Conservation (phyloP, 2,888 invertebrate genomes). For the Lepidocyrtinus sp. region DNA sequence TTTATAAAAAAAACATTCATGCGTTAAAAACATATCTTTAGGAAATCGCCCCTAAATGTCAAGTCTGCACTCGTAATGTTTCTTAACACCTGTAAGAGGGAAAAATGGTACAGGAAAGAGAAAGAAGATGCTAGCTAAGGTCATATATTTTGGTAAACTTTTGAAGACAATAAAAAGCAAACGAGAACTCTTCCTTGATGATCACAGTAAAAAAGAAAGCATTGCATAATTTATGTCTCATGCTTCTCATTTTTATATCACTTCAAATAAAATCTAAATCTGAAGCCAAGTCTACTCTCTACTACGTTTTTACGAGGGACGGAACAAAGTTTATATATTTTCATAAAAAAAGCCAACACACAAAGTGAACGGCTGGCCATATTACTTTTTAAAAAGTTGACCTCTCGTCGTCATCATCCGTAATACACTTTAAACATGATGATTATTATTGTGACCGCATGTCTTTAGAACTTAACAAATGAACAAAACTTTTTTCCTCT, state of each 20-base stretch:
- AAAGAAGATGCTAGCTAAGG: slow-evolving; percentile 3
- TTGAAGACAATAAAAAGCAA: slow-evolving; percentile 22
- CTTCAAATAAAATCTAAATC: neutral
- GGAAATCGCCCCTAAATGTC: slow-evolving; percentile 61
- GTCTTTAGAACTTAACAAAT: neutral
- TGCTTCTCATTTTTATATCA: slow-evolving; percentile 57
- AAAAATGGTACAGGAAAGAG: slow-evolving; percentile 12
- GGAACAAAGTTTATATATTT: slow-evolving; percentile 20
- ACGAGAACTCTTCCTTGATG: neutral
- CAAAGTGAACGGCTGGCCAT: neutral
- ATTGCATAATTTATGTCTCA: slow-evolving; percentile 63
- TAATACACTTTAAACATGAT: slow-evolving; percentile 21
- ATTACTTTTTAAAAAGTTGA: slow-evolving; percentile 32
- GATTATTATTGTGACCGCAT: slow-evolving; percentile 49
- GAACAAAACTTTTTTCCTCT: neutral
- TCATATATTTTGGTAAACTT: neutral
- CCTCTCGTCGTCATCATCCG: slow-evolving; percentile 45
- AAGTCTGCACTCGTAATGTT: slow-evolving; percentile 63
- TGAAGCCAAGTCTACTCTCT: neutral
- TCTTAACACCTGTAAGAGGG: slow-evolving; percentile 53
- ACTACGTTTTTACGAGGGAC: slow-evolving; percentile 27
- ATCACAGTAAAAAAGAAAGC: slow-evolving; percentile 43
- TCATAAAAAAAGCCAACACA: neutral
- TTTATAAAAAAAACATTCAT: neutral
- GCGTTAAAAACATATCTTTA: neutral